Percentiles rank a stretch among this genome's conserved stretches.
These are phyloP conservation scores for Gymnodraco acuticeps DNA, from an alignment of 2,797 vertebrate species.

Conservation along the genomic window DNA sequence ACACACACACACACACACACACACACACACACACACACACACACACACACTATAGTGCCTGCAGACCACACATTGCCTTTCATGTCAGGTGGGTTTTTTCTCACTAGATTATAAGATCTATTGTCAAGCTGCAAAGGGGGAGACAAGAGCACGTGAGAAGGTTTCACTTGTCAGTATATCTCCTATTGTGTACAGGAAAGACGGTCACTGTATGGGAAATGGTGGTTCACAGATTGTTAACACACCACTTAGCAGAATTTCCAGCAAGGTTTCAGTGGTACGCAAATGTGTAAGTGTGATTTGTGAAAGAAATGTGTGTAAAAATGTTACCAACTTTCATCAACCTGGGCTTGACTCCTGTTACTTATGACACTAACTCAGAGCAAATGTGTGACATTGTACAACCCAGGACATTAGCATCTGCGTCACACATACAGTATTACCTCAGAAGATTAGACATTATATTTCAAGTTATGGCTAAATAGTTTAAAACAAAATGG, in stretches of 20 bases:
- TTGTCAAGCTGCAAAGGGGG: slow-evolving; percentile 30
- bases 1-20: slow-evolving; percentile 9
- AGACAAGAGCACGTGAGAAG: slow-evolving; percentile 51
- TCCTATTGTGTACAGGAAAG: slow-evolving; percentile 46
- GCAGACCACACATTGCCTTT: slow-evolving; percentile 54
- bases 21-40: slow-evolving; percentile 14
- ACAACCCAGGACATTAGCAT: background rate
- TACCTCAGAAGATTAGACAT: background rate
- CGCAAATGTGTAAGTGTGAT: slow-evolving; percentile 41
- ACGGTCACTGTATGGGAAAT: slow-evolving; percentile 60
- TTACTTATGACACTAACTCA: slow-evolving; percentile 20
- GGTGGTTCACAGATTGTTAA: slow-evolving; percentile 71
- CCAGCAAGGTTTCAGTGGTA: slow-evolving; percentile 63
- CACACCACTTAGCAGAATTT: slow-evolving; percentile 54
- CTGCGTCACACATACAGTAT: background rate
- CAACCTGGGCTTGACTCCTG: slow-evolving; percentile 2
- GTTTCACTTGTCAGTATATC: slow-evolving; percentile 66
- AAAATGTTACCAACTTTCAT: slow-evolving; percentile 26
- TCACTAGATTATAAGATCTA: slow-evolving; percentile 48
- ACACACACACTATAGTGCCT: slow-evolving; percentile 22
- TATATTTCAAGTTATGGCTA: background rate
- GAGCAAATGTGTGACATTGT: slow-evolving; percentile 14
- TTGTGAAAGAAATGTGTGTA: slow-evolving; percentile 24
- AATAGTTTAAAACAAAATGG: background rate
- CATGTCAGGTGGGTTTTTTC: slow-evolving; percentile 26